Base-by-base conservation (phyloP, 1,140 invertebrate species). In the Whitmania pigra region DNA sequence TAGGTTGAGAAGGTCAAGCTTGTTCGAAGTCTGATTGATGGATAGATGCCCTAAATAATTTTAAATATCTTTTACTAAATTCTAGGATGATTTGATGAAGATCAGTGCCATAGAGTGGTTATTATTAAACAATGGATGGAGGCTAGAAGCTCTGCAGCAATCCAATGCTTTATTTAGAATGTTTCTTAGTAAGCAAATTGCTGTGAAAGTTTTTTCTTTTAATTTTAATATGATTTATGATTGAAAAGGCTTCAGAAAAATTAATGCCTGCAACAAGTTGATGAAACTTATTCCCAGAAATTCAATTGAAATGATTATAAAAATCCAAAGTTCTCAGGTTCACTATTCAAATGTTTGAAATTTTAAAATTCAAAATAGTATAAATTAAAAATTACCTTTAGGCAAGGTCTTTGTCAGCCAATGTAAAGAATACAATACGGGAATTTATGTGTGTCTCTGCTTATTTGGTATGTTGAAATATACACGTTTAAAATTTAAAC, bases 351-450 rank as follows among this genome's bases (percentile, higher is more conserved):
- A 49, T n/a, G n/a, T 49, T 15, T 49, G 43, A 49, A 49, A 49
- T 49, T 17, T 49, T 49, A 7, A 15, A 17, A 49, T 49, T 49
- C 15, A 4, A 49, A 15, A 49, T 49, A 17, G 5, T 49, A 17
- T 49, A 11, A 49, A 49, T 49, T 49, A 49, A 49, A 11, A 49
- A 15, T 49, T 49, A 13, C 43, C 13, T 49, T 49, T 17, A 49
- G 43, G 5, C 43, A 15, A 49, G 43, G 43, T 49, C 5, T 49
- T 49, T 63, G 20, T 31, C 57, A 15, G 57, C 57, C 18, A 13
- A 63, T 63, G 57, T n/a, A 11, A 31, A 63, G 11, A 63, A 63
- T n/a, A 31, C 57, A n/a, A 63, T 63, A 63, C 22, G 57, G 29
- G 57, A 63, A 63, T 31, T 25, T 31, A 63, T 63, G 22, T 63